Conservation (phyloP, 2,888 invertebrate genomes). For the Ceratothoa steindachneri region DNA sequence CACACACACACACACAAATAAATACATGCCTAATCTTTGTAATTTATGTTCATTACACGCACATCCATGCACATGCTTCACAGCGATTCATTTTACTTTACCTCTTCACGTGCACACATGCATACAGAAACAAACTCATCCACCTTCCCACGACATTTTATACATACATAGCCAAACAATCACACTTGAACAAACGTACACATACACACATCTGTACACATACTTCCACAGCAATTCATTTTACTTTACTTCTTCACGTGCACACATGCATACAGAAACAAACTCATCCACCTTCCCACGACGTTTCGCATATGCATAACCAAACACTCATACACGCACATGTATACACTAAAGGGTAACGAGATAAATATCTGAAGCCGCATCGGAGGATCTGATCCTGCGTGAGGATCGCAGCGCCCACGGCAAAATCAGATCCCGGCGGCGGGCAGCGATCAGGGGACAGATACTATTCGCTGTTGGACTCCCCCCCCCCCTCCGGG, state of each 20-base stretch:
- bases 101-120: background rate
- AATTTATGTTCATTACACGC: no score
- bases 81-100: no score
- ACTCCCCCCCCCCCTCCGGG: no score
- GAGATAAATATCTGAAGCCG: background rate
- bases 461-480: no score
- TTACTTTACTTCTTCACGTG: background rate
- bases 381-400: no score
- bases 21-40: no score
- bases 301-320: background rate
- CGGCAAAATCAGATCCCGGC: no score
- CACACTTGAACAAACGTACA: background rate
- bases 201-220: background rate
- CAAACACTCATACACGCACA: background rate
- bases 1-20: no score
- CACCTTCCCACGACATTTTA: background rate
- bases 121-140: background rate
- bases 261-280: background rate
- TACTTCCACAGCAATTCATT: no score
- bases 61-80: no score
- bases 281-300: background rate
- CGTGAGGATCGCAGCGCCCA: no score
- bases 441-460: no score
- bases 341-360: background rate
- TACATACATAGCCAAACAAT: background rate